Evolutionary conservation across 2,113 vertebrate species (phyloP).

Genomic region (Mustelus asterias): DNA sequence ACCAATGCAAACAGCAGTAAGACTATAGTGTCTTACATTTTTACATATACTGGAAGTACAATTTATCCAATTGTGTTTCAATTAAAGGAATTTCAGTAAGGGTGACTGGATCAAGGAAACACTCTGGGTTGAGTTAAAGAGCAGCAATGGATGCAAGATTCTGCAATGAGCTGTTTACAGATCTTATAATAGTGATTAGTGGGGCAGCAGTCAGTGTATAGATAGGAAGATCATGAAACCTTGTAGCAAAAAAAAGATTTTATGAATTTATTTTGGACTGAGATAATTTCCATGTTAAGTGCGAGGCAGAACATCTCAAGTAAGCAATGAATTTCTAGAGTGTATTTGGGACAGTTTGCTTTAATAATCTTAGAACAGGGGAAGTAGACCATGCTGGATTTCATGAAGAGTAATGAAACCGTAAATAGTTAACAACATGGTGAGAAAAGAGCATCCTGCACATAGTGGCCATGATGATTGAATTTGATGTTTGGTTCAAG

Average conservation of each 20-base stretch:
- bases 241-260: background rate
- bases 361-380: background rate
- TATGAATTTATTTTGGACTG: background rate
- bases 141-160: background rate
- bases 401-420: background rate
- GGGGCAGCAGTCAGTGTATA: background rate
- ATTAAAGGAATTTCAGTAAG: background rate
- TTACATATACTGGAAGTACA: background rate
- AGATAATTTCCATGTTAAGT: background rate
- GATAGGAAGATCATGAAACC: background rate
- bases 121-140: background rate
- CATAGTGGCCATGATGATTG: background rate
- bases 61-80: background rate
- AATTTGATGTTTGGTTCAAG: background rate
- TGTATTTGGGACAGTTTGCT: background rate
- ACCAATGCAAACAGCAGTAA: background rate
- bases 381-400: background rate
- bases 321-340: background rate
- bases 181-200: background rate
- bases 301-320: background rate
- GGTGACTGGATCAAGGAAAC: background rate
- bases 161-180: background rate
- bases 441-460: background rate
- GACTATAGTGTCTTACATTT: background rate
- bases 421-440: background rate